phyloP scores from a whole-genome alignment of 1,140 invertebrate genomes.

The Anthonomus grandis region DNA sequence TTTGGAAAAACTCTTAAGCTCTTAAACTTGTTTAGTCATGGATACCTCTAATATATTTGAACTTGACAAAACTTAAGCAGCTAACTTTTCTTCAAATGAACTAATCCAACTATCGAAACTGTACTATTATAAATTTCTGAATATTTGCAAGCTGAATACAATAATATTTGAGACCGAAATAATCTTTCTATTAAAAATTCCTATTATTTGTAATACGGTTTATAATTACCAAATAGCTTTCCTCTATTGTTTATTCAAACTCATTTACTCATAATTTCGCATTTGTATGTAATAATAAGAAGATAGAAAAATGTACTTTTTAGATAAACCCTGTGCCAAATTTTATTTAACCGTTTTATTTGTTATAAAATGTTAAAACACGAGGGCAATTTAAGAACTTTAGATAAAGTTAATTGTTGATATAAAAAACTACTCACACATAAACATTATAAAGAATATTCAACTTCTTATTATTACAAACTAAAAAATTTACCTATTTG shows the following conservation, averaged over 20 bases:
- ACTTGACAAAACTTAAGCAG: neutral
- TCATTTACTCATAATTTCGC: neutral
- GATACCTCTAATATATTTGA: neutral
- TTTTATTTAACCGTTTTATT: neutral
- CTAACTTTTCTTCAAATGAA: neutral
- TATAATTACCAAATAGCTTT: slow-evolving; percentile 5
- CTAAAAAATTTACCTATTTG: neutral
- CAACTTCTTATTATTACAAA: neutral
- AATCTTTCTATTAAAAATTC: too few relatives aligned
- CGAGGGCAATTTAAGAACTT: neutral
- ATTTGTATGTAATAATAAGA: too few relatives aligned
- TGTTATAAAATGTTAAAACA: neutral
- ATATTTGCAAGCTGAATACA: slow-evolving; percentile 1
- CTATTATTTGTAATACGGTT: neutral
- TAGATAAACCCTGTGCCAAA: neutral
- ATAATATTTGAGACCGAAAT: neutral
- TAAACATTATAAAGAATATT: neutral
- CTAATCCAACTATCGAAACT: neutral
- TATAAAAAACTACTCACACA: neutral
- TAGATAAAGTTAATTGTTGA: neutral
- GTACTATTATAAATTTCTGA: too few relatives aligned
- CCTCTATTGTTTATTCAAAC: neutral
- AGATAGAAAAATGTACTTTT: neutral
- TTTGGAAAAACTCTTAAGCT: neutral
- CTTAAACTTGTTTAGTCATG: neutral